A percentile compares a stretch with the other conserved stretches of the same genome.
Evolutionary conservation across 2,888 invertebrate genomes (phyloP).

Genomic region (Chloroclysta siterata): DNA sequence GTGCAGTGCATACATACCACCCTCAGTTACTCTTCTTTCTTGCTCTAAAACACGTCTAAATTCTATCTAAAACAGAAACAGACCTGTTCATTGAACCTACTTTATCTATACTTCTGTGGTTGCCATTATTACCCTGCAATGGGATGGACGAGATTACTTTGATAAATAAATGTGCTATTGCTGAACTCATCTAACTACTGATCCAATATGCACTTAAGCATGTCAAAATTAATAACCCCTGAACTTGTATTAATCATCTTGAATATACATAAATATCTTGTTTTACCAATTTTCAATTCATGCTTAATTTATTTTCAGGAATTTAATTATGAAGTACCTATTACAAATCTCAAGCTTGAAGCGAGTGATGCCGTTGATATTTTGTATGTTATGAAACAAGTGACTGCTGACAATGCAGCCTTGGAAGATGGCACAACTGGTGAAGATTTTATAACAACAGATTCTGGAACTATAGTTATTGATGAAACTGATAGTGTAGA

Average conservation of each 20-base stretch:
- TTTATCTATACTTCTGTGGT: no score
- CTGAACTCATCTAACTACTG: neutral
- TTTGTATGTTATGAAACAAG: neutral
- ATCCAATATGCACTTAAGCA: neutral
- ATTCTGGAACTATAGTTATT: neutral
- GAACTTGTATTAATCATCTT: no score
- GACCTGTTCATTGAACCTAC: no score
- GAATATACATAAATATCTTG: neutral
- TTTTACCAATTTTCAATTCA: no score
- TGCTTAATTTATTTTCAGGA: conserved; percentile 14
- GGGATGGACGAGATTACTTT: no score
- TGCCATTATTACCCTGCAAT: no score
- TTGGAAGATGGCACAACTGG: neutral
- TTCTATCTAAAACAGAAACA: no score
- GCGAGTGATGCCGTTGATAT: neutral
- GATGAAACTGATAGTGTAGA: neutral
- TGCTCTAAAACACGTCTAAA: no score
- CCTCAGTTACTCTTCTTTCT: no score
- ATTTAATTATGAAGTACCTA: conserved; percentile 22
- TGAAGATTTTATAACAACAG: neutral
- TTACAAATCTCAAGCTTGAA: conserved; percentile 12
- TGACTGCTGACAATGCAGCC: neutral
- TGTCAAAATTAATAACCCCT: no score
- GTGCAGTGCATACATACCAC: no score
- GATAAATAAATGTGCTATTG: no score